Evolutionary conservation across 64 coral and sea anemone species (phyloP), one percentile per base, ranked within the genome.

Genomic region (Hydrozoanthus tunicans): DNA sequence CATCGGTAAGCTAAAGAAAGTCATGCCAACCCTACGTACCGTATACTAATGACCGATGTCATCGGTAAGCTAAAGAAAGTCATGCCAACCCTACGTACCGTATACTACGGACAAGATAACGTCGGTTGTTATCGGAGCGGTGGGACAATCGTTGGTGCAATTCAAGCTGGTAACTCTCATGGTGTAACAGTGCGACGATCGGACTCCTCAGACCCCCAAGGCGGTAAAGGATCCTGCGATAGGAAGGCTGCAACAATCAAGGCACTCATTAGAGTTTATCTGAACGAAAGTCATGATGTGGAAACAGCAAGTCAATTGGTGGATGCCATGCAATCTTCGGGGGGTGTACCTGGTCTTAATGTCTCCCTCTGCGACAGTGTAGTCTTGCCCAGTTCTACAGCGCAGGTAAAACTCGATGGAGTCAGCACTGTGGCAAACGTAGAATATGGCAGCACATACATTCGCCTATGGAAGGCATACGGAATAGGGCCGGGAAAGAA

Each of bases 211-310:
- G 70, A 43, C 32, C 32, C 32, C 32, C 32, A 43, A 43, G 32
- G 32, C 32, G 32, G 32, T 43, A 43, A 43, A 92, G 80, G 81
- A n/a, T 72, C 81, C 71, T 92, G 81, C 25, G 81, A 92, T 79
- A 92, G 81, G 79, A 92, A 92, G 81, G 91, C 80, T 81, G 20
- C 20, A 67, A 92, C 80, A 84, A 92, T 92, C 55, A 92, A 92
- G 51, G 80, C 70, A 20, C 91, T 85, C 59, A 23, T 83, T 64
- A 77, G 67, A 70, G 91, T 64, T 76, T 59, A 82, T 85, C 56
- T 84, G 58, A 86, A 76, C 77, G 58, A 81, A 81, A 56, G 78
- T 9, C 78, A 81, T 81, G 78, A 81, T 81, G 78, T 81, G 78
- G 78, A 58, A 92, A 92, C 68, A 59, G 90, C 85, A 68, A 43